Base-by-base conservation (phyloP, 2,797 vertebrate species). In the Rousettus madagascariensis region DNA sequence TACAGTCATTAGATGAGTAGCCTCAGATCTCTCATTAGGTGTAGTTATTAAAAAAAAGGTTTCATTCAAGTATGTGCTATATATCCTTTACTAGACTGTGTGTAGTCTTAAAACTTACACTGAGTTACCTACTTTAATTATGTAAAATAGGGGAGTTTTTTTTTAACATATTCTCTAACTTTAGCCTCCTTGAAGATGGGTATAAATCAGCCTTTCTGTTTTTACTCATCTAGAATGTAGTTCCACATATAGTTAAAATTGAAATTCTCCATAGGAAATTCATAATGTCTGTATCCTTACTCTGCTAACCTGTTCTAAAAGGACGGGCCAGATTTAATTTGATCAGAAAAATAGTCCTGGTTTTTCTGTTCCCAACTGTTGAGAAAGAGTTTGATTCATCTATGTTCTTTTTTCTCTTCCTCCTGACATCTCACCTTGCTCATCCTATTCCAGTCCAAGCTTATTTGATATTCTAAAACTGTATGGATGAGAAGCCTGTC, bases 221-320 rank as follows among this genome's bases (percentile, higher is more conserved):
- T 93, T 89, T 82, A 86, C 26, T 57, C 24, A 51, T 53, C 72
- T 49, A 15, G 41, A 33, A 78, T 90, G 17, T 85, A 80, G 19
- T 91, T 85, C 26, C 51, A 16, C 30, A 1, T 33, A 28, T 92
- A 85, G 36, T 72, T 87, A 71, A 61, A 74, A 49, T 94, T 92
- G n/a, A 74, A 36, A 65, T 80, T 91, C 43, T 88, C 38, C 59
- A 2, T 8, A 95, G 94, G 28, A 79, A 96, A 69, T 69, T 91
- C 6, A 59, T 55, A 57, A 69, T 91, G n/a, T 72, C 75, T 28
- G 6, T 59, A 10, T 53, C 9, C 1, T 17, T 91, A 63, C 30
- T 68, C 30, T 63, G 30, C 46, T 82, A 26, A 84, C 20, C n/a
- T 90, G 7, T 74, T 68, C 13, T 69, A 38, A 90, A 77, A 83